Percentiles rank a stretch among this genome's conserved stretches.
Conservation (phyloP, 2,113 vertebrate genomes). For the Ctenomys sociabilis region DNA sequence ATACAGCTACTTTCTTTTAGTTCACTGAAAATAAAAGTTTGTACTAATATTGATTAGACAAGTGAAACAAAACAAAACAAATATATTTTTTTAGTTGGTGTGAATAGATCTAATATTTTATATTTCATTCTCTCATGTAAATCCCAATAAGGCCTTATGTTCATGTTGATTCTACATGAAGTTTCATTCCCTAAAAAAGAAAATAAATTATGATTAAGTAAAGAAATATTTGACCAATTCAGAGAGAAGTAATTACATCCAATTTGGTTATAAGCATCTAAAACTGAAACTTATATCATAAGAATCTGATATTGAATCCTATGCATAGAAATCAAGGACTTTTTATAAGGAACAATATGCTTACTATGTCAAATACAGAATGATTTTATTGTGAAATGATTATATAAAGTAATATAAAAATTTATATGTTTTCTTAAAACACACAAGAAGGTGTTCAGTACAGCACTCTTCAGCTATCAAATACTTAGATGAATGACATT, state of each 20-base stretch:
- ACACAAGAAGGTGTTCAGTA: not conserved
- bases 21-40: no score
- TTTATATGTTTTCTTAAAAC: not conserved
- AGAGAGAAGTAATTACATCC: not conserved
- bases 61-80: no score
- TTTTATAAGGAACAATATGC: not conserved
- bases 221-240: not conserved
- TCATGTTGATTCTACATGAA: not conserved
- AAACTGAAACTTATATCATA: not conserved
- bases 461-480: not conserved
- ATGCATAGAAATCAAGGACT: not conserved
- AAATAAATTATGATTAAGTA: slow-evolving; percentile 45
- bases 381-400: slow-evolving; percentile 41
- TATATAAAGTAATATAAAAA: no score
- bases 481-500: not conserved
- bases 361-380: not conserved
- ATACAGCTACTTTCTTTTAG: no score
- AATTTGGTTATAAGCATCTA: slow-evolving; percentile 54
- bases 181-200: slow-evolving; percentile 47
- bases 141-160: not conserved
- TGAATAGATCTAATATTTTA: not conserved
- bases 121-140: slow-evolving; percentile 1
- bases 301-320: not conserved
- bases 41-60: no score
- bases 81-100: not conserved